Evolutionary conservation across 1,140 invertebrate species (phyloP).

Genomic region (Drosophila pectinifera): DNA sequence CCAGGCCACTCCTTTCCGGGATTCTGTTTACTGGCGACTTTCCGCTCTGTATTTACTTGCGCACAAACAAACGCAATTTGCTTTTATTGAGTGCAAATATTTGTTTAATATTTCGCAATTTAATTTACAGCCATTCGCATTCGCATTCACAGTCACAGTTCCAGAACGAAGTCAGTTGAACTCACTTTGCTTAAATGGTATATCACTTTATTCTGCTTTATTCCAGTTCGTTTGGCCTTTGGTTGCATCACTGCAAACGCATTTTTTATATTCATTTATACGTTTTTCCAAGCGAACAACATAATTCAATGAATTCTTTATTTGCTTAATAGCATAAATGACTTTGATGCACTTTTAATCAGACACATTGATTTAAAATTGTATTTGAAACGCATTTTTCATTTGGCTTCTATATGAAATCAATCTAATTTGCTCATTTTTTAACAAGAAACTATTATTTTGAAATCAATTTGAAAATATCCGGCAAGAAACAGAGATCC

Average conservation of each 20-base stretch:
- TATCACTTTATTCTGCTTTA: conserved; percentile 34
- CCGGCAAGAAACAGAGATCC: too few relatives aligned
- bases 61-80: conserved; percentile 68
- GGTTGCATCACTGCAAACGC: conserved; percentile 4
- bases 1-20: conserved; percentile 1
- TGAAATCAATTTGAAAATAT: neutral
- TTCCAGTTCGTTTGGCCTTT: conserved; percentile 13
- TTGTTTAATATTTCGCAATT: conserved; percentile 74
- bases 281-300: neutral
- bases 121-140: conserved; percentile 63
- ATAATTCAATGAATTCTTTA: conserved; percentile 31
- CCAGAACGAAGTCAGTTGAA: conserved; percentile 17
- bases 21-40: conserved; percentile 58
- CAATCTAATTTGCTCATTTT: too few relatives aligned
- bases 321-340: conserved; percentile 27
- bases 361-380: neutral
- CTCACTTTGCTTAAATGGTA: conserved; percentile 33
- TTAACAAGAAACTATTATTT: too few relatives aligned
- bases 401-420: neutral
- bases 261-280: conserved; percentile 17
- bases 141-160: neutral
- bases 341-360: conserved; percentile 49
- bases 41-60: conserved; percentile 58
- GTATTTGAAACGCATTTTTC: neutral
- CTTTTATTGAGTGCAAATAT: conserved; percentile 76